Base-by-base conservation (phyloP, 2,113 vertebrate species). In the Fulica atra region DNA sequence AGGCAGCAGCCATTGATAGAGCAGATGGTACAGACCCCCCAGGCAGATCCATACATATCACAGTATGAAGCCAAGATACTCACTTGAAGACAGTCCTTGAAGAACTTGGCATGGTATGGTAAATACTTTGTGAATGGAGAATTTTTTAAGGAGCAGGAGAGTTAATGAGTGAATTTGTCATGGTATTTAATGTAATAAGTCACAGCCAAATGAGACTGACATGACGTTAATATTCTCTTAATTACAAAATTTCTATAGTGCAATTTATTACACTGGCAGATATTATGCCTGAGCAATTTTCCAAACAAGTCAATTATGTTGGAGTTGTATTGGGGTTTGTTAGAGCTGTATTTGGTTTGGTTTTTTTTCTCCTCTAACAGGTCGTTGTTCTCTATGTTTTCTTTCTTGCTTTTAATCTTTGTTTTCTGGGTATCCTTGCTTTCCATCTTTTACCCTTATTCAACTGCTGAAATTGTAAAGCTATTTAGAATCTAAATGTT, bases 21-120 rank as follows among this genome's bases (percentile, higher is more conserved):
- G 51, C 14, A 53, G 51, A 53, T 26, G 14, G 25, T 53, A 14
- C 25, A 53, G 51, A 53, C 24, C 51, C 51, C 51, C 51, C 14
- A 53, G 26, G 25, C 24, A 25, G 51, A 53, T 8, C 51, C 51
- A 53, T 53, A 10, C 35, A 15, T 56, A 51, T 36, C 3, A 13
- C 16, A n/a, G 1, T 16, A 26, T 31, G 28, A 86, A 86, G 33
- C 2, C 14, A 68, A 46, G 65, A 76, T 25, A 69, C 3, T 54
- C 46, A 68, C 40, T 42, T 77, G 21, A 48, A 71, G 25, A 33
- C 28, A 19, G 35, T 20, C 17, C 28, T 51, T 60, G 12, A 18
- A 88, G 23, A 77, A 36, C 6, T 21, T 64, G 19, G n/a, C 0
- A 0, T 2, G 13, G 4, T 38, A 33, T 12, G 25, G 20, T 44